Percentiles rank a stretch among this genome's conserved stretches.
These are phyloP conservation scores for Saimiri boliviensis DNA, from an alignment of 2,113 vertebrate species.

Conservation along the genomic window DNA sequence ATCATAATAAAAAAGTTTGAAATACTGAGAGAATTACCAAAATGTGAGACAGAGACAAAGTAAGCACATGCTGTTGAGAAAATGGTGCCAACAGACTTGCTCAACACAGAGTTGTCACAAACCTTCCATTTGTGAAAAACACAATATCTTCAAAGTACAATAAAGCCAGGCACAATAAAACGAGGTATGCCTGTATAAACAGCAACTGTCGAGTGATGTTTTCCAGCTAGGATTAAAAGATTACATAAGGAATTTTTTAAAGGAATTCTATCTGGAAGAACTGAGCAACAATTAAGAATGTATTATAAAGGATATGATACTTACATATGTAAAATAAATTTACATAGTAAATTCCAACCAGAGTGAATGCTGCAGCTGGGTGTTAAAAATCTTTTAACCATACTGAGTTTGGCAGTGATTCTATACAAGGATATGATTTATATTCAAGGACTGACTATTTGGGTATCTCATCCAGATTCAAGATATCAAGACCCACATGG, in stretches of 20 bases:
- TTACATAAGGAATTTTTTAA: background rate
- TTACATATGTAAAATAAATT: slow-evolving; percentile 5
- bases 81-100: background rate
- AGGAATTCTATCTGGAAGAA: background rate
- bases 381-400: background rate
- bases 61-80: background rate
- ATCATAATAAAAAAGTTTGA: background rate
- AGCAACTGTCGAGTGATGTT: background rate
- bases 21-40: background rate
- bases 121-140: background rate
- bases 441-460: background rate
- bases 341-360: background rate
- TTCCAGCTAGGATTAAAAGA: background rate
- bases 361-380: background rate
- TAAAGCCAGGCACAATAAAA: background rate
- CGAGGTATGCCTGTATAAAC: background rate
- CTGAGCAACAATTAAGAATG: background rate
- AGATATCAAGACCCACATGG: background rate
- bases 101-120: background rate
- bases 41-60: background rate
- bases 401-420: background rate
- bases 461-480: background rate
- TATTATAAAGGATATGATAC: background rate
- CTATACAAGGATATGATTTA: background rate
- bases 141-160: background rate